These are phyloP conservation scores for Rhabdornis inornatus DNA, from an alignment of 2,113 vertebrate genomes.

Conservation along the genomic window DNA sequence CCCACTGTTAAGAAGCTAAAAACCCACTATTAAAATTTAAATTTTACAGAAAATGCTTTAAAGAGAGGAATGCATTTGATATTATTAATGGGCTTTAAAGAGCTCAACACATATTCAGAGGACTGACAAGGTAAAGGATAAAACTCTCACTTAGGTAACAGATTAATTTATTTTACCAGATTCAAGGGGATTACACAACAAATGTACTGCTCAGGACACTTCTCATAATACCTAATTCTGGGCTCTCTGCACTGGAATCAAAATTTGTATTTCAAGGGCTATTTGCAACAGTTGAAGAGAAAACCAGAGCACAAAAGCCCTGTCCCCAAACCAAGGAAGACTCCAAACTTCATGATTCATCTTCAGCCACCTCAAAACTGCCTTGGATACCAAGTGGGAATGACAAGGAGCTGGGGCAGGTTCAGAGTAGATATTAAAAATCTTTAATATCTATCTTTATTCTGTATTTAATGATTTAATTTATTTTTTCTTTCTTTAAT, in stretches of 20 bases:
- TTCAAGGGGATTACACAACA: not conserved
- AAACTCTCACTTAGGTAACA: not conserved
- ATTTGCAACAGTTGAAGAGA: not conserved
- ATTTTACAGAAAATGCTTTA: not conserved
- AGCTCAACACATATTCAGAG: not conserved
- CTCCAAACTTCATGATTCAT: rapidly evolving
- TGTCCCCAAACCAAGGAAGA: not conserved
- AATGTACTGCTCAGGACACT: not conserved
- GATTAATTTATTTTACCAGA: not conserved
- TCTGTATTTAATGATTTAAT: no score
- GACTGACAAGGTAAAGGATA: not conserved
- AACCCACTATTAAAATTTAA: not conserved
- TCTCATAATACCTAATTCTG: not conserved
- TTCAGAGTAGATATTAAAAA: not conserved
- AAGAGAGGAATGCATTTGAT: not conserved
- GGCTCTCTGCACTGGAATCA: not conserved
- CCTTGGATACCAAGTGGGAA: not conserved
- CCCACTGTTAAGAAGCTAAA: not conserved
- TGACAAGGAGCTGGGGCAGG: not conserved
- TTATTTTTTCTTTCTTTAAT: no score
- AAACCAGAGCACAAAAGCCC: not conserved
- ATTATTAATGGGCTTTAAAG: not conserved
- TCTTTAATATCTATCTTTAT: no score
- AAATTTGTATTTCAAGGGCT: not conserved
- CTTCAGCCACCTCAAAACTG: not conserved